Conservation (phyloP, 2,113 vertebrate genomes). For the Crotalus horridus region DNA sequence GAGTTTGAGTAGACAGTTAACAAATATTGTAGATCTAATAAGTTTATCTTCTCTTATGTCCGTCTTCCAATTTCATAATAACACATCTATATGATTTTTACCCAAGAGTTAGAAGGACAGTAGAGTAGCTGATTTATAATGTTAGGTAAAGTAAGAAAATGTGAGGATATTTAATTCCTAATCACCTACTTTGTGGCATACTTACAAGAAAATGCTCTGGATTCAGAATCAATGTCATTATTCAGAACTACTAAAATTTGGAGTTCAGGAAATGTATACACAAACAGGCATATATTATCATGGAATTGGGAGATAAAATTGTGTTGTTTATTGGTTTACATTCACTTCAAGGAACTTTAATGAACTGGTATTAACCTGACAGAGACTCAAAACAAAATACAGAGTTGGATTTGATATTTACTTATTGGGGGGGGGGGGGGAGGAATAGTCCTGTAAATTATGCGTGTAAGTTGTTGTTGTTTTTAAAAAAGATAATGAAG, state of each 20-base stretch:
- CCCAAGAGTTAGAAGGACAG: constrained; percentile 33
- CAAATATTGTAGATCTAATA: constrained; percentile 51
- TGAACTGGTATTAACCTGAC: constrained; percentile 7
- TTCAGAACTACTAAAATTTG: constrained; percentile 26
- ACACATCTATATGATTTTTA: constrained; percentile 13
- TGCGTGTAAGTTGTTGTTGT: neutral
- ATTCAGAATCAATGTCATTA: constrained; percentile 16
- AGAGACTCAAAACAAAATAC: neutral
- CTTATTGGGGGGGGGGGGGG: neutral
- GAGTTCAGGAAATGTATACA: constrained; percentile 18
- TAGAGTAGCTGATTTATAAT: constrained; percentile 30
- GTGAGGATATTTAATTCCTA: neutral
- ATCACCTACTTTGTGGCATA: neutral
- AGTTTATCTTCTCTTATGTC: neutral
- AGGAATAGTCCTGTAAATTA: neutral
- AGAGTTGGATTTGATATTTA: neutral
- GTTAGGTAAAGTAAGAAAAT: neutral
- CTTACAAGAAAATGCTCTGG: neutral
- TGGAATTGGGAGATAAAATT: neutral
- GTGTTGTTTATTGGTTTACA: neutral
- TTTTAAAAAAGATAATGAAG: neutral
- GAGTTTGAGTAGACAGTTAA: constrained; percentile 79
- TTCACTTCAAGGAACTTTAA: neutral
- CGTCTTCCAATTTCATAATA: constrained; percentile 30
- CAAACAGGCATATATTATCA: neutral